Base-by-base conservation (phyloP, 2,797 vertebrate species). In the Scyliorhinus canicula region DNA sequence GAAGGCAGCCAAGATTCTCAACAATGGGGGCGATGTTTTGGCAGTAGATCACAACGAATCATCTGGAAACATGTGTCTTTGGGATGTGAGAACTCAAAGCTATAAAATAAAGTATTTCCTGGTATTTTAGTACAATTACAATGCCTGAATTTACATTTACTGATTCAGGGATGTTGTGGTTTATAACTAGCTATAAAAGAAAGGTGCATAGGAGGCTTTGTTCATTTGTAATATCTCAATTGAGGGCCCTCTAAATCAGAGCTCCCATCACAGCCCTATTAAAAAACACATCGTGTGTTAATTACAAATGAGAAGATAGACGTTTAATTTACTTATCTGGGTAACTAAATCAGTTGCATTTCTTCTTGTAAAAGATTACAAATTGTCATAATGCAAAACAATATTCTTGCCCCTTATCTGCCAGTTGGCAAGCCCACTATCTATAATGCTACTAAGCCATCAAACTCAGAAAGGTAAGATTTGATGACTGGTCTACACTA, bases 21-120 rank as follows among this genome's bases (percentile, higher is more conserved):
- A 74, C 47, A 93, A 47, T 71, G 65, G 93, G 67, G 8, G 67
- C 31, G 67, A 94, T 35, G 47, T 69, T 93, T 71, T 71, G 93
- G 67, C 93, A 74, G 47, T 19, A 35, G 67, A 55, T 35, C 24
- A 93, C 12, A 71, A 93, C 47, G 0, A 67, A 52, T 5, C 67
- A 74, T 71, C 47, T 52, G 67, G 67, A 94, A 74, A 35, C 67
- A 55, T 31, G 8, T 74, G 93, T 74, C 93, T 94, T 94, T 74
- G 67, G 93, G 60, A 69, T 93, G 40, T 19, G 67, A 52, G 9
- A 47, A 67, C 60, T 93, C 21, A 50, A 28, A 69, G 69, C 69
- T 52, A 50, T 21, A 93, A 93, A 47, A 93, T 28, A 69, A 93
- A 50, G 93, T 71, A 50, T 67, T 90, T 60, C 52, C 55, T 90